Evolutionary conservation across 2,113 vertebrate genomes (phyloP).

Genomic region (Mastomys coucha): DNA sequence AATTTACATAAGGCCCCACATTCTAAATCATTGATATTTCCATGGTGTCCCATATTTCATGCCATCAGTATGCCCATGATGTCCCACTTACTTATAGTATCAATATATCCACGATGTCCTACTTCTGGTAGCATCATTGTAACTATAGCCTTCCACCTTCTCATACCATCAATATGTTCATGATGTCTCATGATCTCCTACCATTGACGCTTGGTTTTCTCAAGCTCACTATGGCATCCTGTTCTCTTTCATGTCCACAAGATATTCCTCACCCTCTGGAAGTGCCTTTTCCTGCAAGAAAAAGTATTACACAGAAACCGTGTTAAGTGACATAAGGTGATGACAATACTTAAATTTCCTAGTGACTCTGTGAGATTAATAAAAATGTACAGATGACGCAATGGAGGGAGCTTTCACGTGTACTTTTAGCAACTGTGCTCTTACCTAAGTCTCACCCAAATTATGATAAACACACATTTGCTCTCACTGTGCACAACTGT

Average conservation of each 20-base stretch:
- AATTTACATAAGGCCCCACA: background rate
- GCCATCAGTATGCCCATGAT: background rate
- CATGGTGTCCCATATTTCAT: background rate
- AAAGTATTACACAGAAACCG: background rate
- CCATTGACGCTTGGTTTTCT: background rate
- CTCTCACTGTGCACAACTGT: background rate
- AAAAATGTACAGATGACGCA: background rate
- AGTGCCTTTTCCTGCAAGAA: background rate
- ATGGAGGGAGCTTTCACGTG: background rate
- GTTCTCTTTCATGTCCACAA: background rate
- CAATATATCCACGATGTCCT: background rate
- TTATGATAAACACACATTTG: background rate
- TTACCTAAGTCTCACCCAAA: conserved; percentile 7
- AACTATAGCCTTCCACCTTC: background rate
- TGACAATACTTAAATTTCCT: conserved; percentile 33
- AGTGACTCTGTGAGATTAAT: background rate
- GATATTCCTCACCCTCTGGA: background rate
- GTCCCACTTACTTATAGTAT: background rate
- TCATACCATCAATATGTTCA: background rate
- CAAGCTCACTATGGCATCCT: background rate
- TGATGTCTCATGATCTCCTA: background rate
- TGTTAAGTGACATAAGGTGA: background rate
- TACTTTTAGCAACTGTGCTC: background rate
- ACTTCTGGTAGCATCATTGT: background rate
- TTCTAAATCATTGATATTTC: background rate